phyloP scores from a whole-genome alignment of 2,797 vertebrate genomes.

The Amblyraja radiata region DNA sequence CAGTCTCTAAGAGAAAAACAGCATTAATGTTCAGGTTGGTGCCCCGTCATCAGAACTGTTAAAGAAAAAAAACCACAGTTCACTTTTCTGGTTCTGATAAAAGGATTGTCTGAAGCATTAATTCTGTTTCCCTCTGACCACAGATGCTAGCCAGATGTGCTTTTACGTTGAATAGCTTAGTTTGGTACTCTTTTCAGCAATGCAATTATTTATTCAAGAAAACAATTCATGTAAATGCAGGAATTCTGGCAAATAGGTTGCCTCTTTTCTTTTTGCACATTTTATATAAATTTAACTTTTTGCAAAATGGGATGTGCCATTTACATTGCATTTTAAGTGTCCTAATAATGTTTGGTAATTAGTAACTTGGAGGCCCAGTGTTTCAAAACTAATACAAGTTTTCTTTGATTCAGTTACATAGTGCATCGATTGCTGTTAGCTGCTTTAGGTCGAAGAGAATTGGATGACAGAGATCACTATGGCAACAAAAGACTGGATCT shows the following conservation, averaged over 20 bases:
- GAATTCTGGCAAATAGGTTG: neutral
- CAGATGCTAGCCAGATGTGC: neutral
- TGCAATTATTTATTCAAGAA: neutral
- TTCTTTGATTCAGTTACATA: slow-evolving; percentile 74
- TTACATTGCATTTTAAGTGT: neutral
- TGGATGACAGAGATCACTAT: slow-evolving; percentile 97
- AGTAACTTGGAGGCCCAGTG: neutral
- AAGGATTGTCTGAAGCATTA: too few species aligned
- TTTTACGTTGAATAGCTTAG: neutral
- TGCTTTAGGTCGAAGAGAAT: slow-evolving; percentile 83
- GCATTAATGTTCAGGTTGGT: too few species aligned
- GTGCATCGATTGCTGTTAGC: slow-evolving; percentile 88
- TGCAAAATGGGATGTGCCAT: neutral
- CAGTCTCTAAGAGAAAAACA: too few species aligned
- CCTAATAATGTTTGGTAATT: neutral
- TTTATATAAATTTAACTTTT: neutral
- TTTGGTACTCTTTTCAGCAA: neutral
- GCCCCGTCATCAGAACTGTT: too few species aligned
- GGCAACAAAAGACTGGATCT: slow-evolving; percentile 97
- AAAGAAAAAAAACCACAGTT: too few species aligned
- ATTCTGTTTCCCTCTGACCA: too few species aligned
- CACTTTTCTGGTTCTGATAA: too few species aligned
- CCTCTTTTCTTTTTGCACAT: neutral
- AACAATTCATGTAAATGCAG: neutral
- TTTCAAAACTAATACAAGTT: neutral